Percentiles rank a stretch among this genome's conserved stretches.
phyloP scores from a whole-genome alignment of 1,140 invertebrate genomes.

The Pogonomyrmex californicus region DNA sequence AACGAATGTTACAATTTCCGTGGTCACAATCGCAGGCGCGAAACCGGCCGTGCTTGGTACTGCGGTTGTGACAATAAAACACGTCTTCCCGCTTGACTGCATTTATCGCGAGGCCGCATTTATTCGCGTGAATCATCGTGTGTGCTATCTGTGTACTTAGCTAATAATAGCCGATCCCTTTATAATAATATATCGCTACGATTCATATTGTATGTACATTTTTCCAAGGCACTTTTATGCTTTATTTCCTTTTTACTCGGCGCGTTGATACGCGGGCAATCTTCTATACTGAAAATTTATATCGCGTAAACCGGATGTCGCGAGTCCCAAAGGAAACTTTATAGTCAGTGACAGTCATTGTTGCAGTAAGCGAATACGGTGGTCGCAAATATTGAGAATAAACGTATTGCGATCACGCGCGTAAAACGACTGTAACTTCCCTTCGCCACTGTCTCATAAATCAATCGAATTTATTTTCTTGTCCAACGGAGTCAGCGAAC shows the following conservation, averaged over 20 bases:
- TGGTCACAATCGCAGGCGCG: constrained; percentile 21
- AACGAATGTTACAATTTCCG: constrained; percentile 42
- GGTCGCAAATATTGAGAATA: not conserved
- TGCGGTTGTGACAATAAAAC: constrained; percentile 43
- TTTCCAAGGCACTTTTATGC: not conserved
- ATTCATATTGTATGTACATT: not conserved
- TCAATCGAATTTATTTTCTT: constrained; percentile 54
- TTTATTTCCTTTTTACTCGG: not conserved
- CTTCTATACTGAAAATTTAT: constrained; percentile 27
- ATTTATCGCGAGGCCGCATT: constrained; percentile 66
- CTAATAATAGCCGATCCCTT: constrained; percentile 71
- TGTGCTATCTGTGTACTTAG: constrained; percentile 55
- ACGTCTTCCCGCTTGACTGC: constrained; percentile 59
- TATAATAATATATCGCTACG: constrained; percentile 57
- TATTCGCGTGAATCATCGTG: constrained; percentile 67
- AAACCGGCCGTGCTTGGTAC: constrained; percentile 25
- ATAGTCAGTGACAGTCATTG: constrained; percentile 34
- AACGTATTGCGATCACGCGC: constrained; percentile 38
- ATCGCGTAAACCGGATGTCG: constrained; percentile 61
- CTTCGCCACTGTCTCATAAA: not conserved
- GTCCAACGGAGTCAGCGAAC: not conserved
- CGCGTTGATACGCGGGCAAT: constrained; percentile 5
- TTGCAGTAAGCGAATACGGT: constrained; percentile 5
- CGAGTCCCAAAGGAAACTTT: constrained; percentile 53
- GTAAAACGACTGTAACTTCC: constrained; percentile 12